phyloP scores from a whole-genome alignment of 1,140 invertebrate species.

The Drosophila navojoa region DNA sequence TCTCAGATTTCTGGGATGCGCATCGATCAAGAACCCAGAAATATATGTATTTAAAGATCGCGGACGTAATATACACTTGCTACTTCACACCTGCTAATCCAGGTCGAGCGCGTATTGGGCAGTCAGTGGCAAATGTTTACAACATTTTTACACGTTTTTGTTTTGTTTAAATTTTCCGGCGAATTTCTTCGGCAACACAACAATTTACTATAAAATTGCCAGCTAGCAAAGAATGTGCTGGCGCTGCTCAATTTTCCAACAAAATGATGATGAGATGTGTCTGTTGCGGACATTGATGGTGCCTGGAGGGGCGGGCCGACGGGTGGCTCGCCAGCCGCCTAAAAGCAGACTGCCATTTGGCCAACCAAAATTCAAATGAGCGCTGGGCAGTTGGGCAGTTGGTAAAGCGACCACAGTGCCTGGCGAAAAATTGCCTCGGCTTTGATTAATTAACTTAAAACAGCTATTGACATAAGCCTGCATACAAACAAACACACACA shows the following conservation, averaged over 20 bases:
- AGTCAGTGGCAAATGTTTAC: too few species aligned
- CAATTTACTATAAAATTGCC: constrained; percentile 6
- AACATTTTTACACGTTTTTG: neutral
- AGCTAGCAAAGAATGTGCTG: neutral
- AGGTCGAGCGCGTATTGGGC: too few species aligned
- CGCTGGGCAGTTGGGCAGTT: constrained; percentile 9
- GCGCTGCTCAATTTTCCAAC: neutral
- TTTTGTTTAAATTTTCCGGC: neutral
- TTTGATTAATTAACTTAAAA: constrained; percentile 82
- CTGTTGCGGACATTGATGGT: neutral
- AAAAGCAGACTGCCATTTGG: constrained; percentile 5
- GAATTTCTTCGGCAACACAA: neutral
- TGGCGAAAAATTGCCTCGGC: constrained; percentile 67
- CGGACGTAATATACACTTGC: too few species aligned
- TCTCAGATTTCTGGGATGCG: too few species aligned
- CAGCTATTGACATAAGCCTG: constrained; percentile 57
- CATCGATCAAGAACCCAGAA: too few species aligned
- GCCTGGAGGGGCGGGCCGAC: neutral
- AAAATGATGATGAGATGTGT: neutral
- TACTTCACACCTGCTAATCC: too few species aligned
- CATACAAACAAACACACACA: constrained; percentile 19
- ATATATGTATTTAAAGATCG: too few species aligned
- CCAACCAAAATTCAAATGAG: constrained; percentile 15
- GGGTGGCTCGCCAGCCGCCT: neutral
- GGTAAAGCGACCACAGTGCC: constrained; percentile 56